Percentiles rank a stretch among this genome's conserved stretches.
Conservation (phyloP, 2,113 vertebrate genomes). For the Neogobius melanostomus region DNA sequence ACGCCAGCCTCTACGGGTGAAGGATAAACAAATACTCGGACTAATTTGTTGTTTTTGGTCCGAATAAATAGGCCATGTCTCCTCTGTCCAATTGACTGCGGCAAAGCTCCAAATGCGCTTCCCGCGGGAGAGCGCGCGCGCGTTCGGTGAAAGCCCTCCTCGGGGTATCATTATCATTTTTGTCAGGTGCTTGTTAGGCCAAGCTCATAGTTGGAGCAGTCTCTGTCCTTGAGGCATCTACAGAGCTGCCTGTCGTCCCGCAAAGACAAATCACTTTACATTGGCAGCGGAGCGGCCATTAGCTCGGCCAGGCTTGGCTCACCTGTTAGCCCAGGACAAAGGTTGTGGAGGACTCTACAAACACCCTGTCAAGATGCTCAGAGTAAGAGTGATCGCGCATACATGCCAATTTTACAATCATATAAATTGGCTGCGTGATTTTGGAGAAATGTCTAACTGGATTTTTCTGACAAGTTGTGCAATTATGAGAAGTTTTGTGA, state of each 20-base stretch:
- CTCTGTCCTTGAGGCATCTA: slow-evolving; percentile 53
- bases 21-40: slow-evolving; percentile 49
- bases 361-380: slow-evolving; percentile 3
- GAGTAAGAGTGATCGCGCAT: background rate
- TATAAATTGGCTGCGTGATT: slow-evolving; percentile 20
- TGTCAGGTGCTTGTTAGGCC: slow-evolving; percentile 54
- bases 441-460: no score
- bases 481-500: no score
- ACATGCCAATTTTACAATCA: slow-evolving; percentile 9
- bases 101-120: slow-evolving; percentile 40
- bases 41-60: slow-evolving; percentile 28
- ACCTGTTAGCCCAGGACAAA: slow-evolving; percentile 23
- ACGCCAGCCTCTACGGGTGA: slow-evolving; percentile 12
- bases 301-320: slow-evolving; percentile 19
- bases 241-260: slow-evolving; percentile 34
- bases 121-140: slow-evolving; percentile 35
- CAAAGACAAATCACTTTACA: slow-evolving; percentile 45
- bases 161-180: slow-evolving; percentile 57
- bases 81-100: slow-evolving; percentile 35
- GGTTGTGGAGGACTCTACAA: slow-evolving; percentile 16
- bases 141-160: slow-evolving; percentile 22
- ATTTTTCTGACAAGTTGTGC: no score
- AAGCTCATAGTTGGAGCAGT: slow-evolving; percentile 33
- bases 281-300: slow-evolving; percentile 22
- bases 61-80: slow-evolving; percentile 42